phyloP scores from a whole-genome alignment of 2,888 invertebrate species.

The Dryobotodes eremita region DNA sequence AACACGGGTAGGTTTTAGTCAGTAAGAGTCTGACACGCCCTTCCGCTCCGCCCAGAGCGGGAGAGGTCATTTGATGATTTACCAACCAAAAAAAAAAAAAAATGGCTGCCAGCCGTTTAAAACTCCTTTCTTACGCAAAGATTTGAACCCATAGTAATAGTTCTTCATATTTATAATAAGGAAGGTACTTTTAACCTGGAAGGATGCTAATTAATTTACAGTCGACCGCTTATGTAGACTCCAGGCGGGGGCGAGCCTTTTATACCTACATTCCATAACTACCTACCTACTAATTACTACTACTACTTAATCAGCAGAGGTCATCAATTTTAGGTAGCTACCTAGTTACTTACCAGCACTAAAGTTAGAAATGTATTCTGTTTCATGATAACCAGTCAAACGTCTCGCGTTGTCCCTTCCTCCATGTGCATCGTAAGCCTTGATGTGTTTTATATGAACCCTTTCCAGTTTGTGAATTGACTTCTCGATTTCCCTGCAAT shows the following conservation, averaged over 20 bases:
- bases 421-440: constrained; percentile 98
- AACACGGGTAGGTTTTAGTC: too few species aligned
- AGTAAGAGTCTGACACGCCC: too few species aligned
- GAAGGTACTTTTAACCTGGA: neutral
- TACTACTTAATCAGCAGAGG: too few species aligned
- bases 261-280: neutral
- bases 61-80: too few species aligned
- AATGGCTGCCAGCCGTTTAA: neutral
- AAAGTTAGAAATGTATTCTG: constrained; percentile 98
- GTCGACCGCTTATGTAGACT: too few species aligned
- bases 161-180: neutral
- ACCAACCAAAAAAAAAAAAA: too few species aligned
- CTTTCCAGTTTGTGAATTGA: constrained; percentile 98
- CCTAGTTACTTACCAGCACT: constrained; percentile 93
- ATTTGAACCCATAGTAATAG: neutral
- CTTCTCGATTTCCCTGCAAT: constrained; percentile 96
- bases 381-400: constrained; percentile 98
- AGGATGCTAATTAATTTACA: neutral
- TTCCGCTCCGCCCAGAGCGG: too few species aligned
- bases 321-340: neutral
- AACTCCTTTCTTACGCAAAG: neutral
- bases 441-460: constrained; percentile 97
- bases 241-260: neutral
- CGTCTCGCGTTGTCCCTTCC: constrained; percentile 99
- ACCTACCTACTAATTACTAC: neutral